These are phyloP conservation scores for Tetranychus cinnabarinus DNA, from an alignment of 1,140 invertebrate species.

Conservation along the genomic window DNA sequence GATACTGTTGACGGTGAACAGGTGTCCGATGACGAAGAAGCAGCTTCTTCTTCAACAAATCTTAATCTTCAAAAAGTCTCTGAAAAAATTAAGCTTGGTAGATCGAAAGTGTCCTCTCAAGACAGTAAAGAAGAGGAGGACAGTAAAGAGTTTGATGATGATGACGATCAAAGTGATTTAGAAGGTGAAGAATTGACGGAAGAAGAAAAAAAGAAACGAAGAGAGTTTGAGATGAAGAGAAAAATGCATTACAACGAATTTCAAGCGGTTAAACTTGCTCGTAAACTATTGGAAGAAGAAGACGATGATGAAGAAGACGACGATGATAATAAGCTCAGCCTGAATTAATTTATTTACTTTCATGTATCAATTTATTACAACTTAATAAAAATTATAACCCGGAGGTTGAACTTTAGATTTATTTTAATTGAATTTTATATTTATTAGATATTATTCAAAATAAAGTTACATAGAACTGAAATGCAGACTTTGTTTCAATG, in stretches of 20 bases:
- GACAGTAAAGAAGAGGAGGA: conserved; percentile 21
- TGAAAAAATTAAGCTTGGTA: conserved; percentile 13
- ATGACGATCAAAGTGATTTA: too few relatives aligned
- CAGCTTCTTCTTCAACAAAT: not conserved
- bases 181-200: conserved; percentile 7
- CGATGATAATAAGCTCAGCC: not conserved
- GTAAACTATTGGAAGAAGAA: conserved; percentile 67
- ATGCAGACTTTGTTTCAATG: too few relatives aligned
- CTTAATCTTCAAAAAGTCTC: not conserved
- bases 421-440: too few relatives aligned
- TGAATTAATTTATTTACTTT: too few relatives aligned
- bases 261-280: conserved; percentile 65
- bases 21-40: conserved; percentile 30
- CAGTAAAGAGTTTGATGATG: too few relatives aligned
- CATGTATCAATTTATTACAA: too few relatives aligned
- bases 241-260: conserved; percentile 96
- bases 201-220: conserved; percentile 11
- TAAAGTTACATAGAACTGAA: too few relatives aligned
- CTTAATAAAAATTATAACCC: too few relatives aligned
- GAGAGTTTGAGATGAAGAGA: conserved; percentile 12
- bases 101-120: conserved; percentile 31
- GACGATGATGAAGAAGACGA: conserved; percentile 46
- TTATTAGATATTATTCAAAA: too few relatives aligned
- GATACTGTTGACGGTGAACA: conserved; percentile 26
- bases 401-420: too few relatives aligned